phyloP scores from a whole-genome alignment of 2,113 vertebrate species.

The Gambusia affinis region DNA sequence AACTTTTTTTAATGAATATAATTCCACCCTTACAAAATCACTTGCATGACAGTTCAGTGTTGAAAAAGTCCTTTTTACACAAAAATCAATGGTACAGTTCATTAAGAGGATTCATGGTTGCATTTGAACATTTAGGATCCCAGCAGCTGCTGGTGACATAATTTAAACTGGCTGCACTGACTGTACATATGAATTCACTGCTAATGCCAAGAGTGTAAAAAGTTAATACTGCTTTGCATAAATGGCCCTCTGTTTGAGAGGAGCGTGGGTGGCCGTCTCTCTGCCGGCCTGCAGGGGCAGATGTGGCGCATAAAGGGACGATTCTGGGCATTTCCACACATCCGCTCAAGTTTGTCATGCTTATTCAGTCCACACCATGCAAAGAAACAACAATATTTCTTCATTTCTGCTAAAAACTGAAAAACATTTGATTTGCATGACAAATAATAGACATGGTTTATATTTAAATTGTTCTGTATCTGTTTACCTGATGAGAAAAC shows the following conservation, averaged over 20 bases:
- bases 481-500: too few species aligned
- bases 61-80: background rate
- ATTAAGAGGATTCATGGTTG: background rate
- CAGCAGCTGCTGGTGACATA: constrained; percentile 25
- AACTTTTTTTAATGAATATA: background rate
- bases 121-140: constrained; percentile 3
- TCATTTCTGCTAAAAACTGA: background rate
- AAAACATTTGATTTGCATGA: background rate
- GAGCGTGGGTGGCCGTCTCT: constrained; percentile 39
- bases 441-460: background rate
- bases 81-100: background rate
- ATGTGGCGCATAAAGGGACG: constrained; percentile 45
- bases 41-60: background rate
- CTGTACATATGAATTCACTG: constrained; percentile 1
- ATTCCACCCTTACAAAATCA: background rate
- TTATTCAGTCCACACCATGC: background rate
- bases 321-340: constrained; percentile 43
- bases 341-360: background rate
- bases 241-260: constrained; percentile 35
- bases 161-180: constrained; percentile 23
- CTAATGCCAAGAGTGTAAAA: constrained; percentile 21
- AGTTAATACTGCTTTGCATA: constrained; percentile 47
- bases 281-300: constrained; percentile 37
- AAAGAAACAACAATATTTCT: background rate
- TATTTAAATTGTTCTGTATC: too few species aligned